Evolutionary conservation across 2,113 vertebrate species (phyloP), one percentile per base, ranked within the genome.

Genomic region (Parotia lawesii): DNA sequence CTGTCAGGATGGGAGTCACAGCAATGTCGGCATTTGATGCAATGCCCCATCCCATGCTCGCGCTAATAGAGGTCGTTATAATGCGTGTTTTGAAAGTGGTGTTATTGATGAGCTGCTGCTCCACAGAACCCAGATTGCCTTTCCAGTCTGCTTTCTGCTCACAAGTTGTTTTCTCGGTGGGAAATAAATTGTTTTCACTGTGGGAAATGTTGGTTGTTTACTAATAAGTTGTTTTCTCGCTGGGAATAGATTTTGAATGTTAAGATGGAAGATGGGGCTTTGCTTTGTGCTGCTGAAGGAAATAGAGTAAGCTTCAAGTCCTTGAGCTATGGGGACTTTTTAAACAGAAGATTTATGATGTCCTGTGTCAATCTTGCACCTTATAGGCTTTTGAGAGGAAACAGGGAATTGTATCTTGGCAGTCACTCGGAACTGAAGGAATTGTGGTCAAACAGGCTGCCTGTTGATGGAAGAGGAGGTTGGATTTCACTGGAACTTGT

Each of bases 181-280:
- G 81, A 95, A 97, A 97, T 80, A 96, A 97, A 97, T 97, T 95
- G 54, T 95, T 97, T 97, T 97, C 96, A 29, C 86, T 73, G 66
- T 97, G 91, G 88, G 91, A 94, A 95, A 37, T 95, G 88, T 95
- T 95, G 91, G 80, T 93, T 97, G 87, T 96, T 97, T 97, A 97
- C 95, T 96, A 97, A 95, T 96, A 97, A 97, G 85, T 92, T 96
- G 56, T 95, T 97, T 96, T 95, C 82, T 97, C 66, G 75, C 76
- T 56, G 82, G 75, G 83, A 84, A 91, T 92, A 66, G 60, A 53
- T 53, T 90, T 87, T 54, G 42, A 89, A 90, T 92, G 66, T 81
- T 95, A 85, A 94, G 87, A 78, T 69, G 70, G 91, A 78, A 77
- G 90, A 88, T 58, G 24, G 4, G 42, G 42, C 27, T 88, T 69